These are phyloP conservation scores for Pocillopora verrucosa DNA, from an alignment of 64 coral and sea anemone genomes.

Conservation along the genomic window DNA sequence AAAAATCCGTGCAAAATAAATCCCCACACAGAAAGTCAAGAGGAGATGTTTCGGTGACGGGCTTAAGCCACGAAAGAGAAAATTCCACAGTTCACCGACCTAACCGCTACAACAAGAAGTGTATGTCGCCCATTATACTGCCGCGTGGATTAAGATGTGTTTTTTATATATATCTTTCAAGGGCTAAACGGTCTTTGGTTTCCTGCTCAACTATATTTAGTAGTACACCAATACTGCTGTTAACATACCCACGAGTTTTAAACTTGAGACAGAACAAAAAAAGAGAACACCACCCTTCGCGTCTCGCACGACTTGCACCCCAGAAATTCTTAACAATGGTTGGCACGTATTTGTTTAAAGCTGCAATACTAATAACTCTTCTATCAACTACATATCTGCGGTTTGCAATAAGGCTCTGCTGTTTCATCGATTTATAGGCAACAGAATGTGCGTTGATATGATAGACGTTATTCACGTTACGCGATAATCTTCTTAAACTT, in stretches of 20 bases:
- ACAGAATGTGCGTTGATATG: neutral
- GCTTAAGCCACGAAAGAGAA: neutral
- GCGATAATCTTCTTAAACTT: constrained; percentile 15
- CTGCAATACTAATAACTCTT: neutral
- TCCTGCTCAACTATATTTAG: constrained; percentile 7
- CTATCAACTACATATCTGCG: neutral
- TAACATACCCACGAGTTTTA: neutral
- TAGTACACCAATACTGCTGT: neutral
- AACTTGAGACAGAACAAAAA: neutral
- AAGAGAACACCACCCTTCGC: neutral
- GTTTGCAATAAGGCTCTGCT: neutral
- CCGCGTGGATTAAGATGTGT: neutral
- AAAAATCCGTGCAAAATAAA: neutral
- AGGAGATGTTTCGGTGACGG: neutral
- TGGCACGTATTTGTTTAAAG: neutral
- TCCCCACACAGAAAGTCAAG: neutral
- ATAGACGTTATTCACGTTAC: constrained; percentile 7
- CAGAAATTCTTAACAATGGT: neutral
- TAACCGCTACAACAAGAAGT: neutral
- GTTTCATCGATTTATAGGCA: neutral
- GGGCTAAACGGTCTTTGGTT: neutral
- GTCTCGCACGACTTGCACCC: neutral
- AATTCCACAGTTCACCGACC: neutral
- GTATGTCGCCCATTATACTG: neutral
- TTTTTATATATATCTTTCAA: neutral